Base-by-base conservation (phyloP, 2,797 vertebrate species). In the Emys orbicularis region DNA sequence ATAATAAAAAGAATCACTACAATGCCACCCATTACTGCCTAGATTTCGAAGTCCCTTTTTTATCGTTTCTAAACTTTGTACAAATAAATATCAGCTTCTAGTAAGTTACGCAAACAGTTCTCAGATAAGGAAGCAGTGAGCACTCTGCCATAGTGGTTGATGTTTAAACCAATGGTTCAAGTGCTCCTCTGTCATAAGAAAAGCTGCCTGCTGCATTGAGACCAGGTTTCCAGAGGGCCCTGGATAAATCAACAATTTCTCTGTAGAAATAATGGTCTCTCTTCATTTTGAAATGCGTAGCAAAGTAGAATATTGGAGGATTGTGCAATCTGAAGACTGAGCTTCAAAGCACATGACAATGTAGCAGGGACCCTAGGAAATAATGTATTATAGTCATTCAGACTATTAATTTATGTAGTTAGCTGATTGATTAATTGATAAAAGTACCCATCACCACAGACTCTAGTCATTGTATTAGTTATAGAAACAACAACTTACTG, bases 131-230 rank as follows among this genome's bases (percentile, higher is more conserved):
- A 83, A 68, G 44, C 5, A 52, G 9, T 29, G 47, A 89, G 76
- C 0, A 0, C 49, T 84, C 12, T 94, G 83, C 79, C n/a, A 29
- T 2, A 4, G 41, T 25, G 47, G 82, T 93, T 96, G 88, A 94
- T 95, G 87, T 96, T 96, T 95, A 96, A 97, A 80, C 92, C 25
- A 9, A 0, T n/a, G 9, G 8, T 59, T 96, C 79, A 81, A 83
- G 41, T 57, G 19, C 12, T 52, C 49, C 83, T 89, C 31, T 37
- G 19, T 89, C 13, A 29, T 27, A 74, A 27, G 72, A n/a, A 74
- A 74, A 44, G 72, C 41, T 25, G 23, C 11, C 12, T 44, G 41
- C 74, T 47, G 23, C 41, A 74, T 25, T 76, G 74, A 44, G 23
- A 76, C 74, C 74, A 76, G 27, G 47, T 41, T 11, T 74, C 37